Evolutionary conservation across 35 echinoderm and acorn worm species (phyloP).

Genomic region (Eucidaris tribuloides): DNA sequence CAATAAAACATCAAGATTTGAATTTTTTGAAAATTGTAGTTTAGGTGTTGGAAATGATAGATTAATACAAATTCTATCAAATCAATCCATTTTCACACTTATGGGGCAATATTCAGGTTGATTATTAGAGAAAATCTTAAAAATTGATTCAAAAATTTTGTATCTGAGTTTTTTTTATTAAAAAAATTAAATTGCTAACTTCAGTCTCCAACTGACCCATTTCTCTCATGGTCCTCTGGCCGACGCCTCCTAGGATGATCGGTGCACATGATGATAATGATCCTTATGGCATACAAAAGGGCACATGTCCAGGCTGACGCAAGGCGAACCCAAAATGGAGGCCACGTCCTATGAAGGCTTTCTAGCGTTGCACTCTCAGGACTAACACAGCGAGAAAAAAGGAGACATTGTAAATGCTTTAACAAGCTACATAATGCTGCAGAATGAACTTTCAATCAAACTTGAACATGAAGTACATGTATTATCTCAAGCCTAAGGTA

Average conservation of each 20-base stretch:
- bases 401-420: background rate
- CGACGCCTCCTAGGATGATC: background rate
- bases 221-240: too few species aligned
- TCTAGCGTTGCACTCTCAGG: conserved; percentile 76
- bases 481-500: background rate
- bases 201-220: too few species aligned
- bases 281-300: conserved; percentile 34
- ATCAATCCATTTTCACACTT: too few species aligned
- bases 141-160: too few species aligned
- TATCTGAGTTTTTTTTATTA: too few species aligned
- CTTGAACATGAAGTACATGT: background rate
- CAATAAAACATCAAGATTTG: too few species aligned
- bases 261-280: conserved; percentile 39
- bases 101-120: too few species aligned
- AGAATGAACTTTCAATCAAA: background rate
- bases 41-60: too few species aligned
- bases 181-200: too few species aligned
- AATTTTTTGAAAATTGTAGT: too few species aligned
- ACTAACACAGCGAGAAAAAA: conserved; percentile 26
- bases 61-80: too few species aligned
- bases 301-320: conserved; percentile 71
- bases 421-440: background rate
- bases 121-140: too few species aligned
- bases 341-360: conserved; percentile 79
- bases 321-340: conserved; percentile 86